Evolutionary conservation across 1,140 invertebrate species (phyloP), one percentile per base, ranked within the genome.

Genomic region (Diprion similis): DNA sequence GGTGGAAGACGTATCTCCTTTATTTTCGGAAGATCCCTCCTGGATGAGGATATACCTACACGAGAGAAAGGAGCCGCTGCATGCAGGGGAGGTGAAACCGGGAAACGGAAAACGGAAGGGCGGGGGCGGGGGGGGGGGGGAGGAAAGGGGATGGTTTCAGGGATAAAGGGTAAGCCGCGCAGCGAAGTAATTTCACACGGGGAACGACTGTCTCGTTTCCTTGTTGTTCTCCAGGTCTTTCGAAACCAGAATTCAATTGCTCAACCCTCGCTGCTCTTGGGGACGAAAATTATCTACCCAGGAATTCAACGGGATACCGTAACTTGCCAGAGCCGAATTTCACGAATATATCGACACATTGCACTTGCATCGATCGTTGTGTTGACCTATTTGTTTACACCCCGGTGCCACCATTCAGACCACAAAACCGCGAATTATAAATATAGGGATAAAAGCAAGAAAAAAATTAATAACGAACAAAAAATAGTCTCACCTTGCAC

Each of bases 101-200:
- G 3, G 51, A 59, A 59, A 59, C 24, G 24, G 24, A 37, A 37
- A 37, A 37, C 24, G 24, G 24, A 37, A 37, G 24, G 24, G n/a
- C n/a, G n/a, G n/a, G n/a, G n/a, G n/a, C n/a, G n/a, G n/a, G n/a
- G n/a, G n/a, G n/a, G n/a, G n/a, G n/a, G n/a, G n/a, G n/a, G n/a
- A n/a, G n/a, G n/a, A n/a, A n/a, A n/a, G 78, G 72, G 75, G 73
- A 70, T 45, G n/a, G 66, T 72, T 59, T 59, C 67, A 17, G 82
- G 84, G 81, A 83, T 83, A 82, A 59, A 80, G 81, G 82, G 84
- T 87, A 88, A 88, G 85, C 86, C 86, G 83, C 85, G 83, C 77
- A 84, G 85, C 86, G 79, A 86, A 88, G 86, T 88, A 87, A 88
- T 88, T 88, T 87, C 85, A 85, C 84, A 85, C 84, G 85, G 78